These are phyloP conservation scores for Stictocephala bisonia DNA, from an alignment of 2,888 invertebrate genomes.

Conservation along the genomic window DNA sequence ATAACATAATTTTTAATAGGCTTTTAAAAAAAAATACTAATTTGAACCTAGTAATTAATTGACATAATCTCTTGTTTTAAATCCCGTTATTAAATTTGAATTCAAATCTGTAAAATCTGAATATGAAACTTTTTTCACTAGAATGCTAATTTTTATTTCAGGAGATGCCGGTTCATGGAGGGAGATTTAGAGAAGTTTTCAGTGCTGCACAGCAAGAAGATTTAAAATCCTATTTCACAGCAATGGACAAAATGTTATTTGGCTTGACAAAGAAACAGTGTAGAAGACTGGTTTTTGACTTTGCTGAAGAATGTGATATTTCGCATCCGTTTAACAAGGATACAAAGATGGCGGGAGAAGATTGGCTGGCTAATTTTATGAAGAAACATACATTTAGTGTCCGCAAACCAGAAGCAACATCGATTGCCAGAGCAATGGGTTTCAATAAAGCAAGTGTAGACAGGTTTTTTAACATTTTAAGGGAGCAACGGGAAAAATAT, in stretches of 20 bases:
- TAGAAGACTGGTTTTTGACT: conserved; percentile 27
- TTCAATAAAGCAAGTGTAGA: conserved; percentile 15
- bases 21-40: background rate
- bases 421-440: background rate
- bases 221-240: conserved; percentile 12
- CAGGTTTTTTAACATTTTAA: conserved; percentile 5
- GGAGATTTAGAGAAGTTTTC: background rate
- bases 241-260: conserved; percentile 28
- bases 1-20: too few species aligned
- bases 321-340: conserved; percentile 29
- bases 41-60: background rate
- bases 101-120: too few species aligned
- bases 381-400: conserved; percentile 15
- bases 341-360: conserved; percentile 25
- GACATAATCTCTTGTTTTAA: background rate
- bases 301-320: background rate
- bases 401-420: background rate
- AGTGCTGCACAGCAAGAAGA: background rate
- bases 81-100: too few species aligned
- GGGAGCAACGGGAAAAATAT: background rate
- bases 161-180: background rate
- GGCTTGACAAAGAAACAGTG: conserved; percentile 29
- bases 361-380: conserved; percentile 32
- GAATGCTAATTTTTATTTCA: too few species aligned
- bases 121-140: too few species aligned